These are phyloP conservation scores for Puntigrus tetrazona DNA, from an alignment of 2,113 vertebrate species.

Conservation along the genomic window DNA sequence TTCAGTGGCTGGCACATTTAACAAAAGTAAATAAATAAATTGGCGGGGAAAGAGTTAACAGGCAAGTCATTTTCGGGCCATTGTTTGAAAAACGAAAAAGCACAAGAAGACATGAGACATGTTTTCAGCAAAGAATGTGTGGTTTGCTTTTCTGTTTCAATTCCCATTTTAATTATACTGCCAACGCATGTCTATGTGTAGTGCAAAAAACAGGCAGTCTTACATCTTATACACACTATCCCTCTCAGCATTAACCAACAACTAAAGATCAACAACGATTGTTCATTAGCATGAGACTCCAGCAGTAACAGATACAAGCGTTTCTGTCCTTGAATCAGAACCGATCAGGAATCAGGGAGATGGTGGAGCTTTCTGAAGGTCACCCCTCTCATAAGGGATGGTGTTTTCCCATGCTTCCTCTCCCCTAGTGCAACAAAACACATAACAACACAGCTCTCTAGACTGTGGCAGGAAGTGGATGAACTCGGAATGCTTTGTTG, in stretches of 20 bases:
- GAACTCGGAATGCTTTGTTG: conserved; percentile 32
- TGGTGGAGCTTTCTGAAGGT: conserved; percentile 32
- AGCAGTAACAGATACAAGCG: not conserved
- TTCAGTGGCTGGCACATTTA: too few species aligned
- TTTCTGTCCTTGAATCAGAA: not conserved
- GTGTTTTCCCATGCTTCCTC: conserved; percentile 29
- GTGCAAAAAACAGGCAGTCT: not conserved
- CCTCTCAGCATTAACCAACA: not conserved
- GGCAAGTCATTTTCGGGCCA: not conserved
- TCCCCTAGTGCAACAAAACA: not conserved
- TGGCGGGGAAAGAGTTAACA: too few species aligned
- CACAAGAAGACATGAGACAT: not conserved
- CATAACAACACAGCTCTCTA: not conserved
- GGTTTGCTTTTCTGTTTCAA: not conserved
- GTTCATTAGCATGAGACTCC: conserved; percentile 9
- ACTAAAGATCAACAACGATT: not conserved
- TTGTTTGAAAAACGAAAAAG: not conserved
- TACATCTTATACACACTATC: not conserved
- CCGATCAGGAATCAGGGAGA: not conserved
- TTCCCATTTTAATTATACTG: not conserved
- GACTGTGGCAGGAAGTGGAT: conserved; percentile 30
- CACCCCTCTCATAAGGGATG: not conserved
- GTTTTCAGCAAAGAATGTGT: not conserved
- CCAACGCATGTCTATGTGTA: not conserved
- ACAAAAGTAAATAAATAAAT: too few species aligned